Base-by-base conservation (phyloP, 2,888 invertebrate species). In the Agrotis exclamationis region DNA sequence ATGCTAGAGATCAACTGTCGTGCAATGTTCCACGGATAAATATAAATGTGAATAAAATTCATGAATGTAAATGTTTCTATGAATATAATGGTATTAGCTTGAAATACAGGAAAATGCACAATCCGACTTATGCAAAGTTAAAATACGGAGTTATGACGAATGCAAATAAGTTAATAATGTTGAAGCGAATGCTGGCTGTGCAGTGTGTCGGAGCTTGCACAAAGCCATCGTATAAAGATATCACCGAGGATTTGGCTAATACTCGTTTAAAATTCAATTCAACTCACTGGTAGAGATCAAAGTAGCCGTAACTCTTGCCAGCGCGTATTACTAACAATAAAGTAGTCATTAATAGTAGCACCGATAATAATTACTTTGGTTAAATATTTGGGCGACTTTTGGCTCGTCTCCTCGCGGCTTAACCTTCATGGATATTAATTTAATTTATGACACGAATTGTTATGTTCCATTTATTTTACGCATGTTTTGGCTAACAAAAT, bases 271-370 rank as follows among this genome's bases (percentile, higher is more conserved):
- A 89, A 72, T 87, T 89, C 86, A 88, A 88, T 88, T 88, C 87
- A 87, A 90, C 90, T 91, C 89, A 88, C 87, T 88, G 84, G 86
- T 72, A 57, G 82, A 94, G 93, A 95, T 95, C 94, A 95, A 95
- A 95, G 95, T 85, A 84, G 80, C 84, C 82, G 58, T 76, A 85
- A 86, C 83, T 89, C 89, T 91, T 91, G 91, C 91, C 89, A 90
- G 82, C 85, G 81, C 80, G 85, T 85, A 85, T 86, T 85, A 88
- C 85, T 86, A 86, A 90, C 89, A 90, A 89, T 93, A 93, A 91
- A 91, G 87, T 89, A 86, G 84, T 86, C 79, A 82, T 83, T 83
- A 82, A 82, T 71, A 82, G 65, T 58, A 76, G 69, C 74, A 79
- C 80, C 82, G 85, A 82, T 82, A 86, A 71, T 89, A 89, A 87